A percentile compares a stretch with the other conserved stretches of the same genome.
Conservation (phyloP, 2,113 vertebrate species). For the Fregetta grallaria region DNA sequence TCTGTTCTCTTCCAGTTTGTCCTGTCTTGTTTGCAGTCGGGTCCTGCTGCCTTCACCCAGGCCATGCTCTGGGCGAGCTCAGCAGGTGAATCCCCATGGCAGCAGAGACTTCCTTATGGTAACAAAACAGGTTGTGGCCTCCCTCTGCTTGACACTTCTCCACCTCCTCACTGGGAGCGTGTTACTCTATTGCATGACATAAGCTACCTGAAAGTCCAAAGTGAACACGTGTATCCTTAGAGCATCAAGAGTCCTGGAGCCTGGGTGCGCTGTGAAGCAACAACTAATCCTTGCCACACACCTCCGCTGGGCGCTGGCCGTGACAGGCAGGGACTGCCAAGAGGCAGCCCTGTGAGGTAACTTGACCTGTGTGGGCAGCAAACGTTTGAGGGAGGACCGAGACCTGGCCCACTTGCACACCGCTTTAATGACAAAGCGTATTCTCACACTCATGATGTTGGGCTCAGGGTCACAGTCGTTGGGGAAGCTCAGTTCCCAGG, state of each 20-base stretch:
- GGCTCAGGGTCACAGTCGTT: fast-evolving
- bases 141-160: not conserved
- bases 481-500: not conserved
- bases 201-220: not conserved
- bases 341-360: not conserved
- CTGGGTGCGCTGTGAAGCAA: not conserved
- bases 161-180: not conserved
- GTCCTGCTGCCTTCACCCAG: not conserved
- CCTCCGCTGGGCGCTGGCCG: not conserved
- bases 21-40: too few species aligned
- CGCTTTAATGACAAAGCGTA: not conserved
- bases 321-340: not conserved
- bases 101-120: not conserved
- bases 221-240: not conserved
- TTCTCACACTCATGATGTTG: fast-evolving
- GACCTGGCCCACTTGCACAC: not conserved
- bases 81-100: not conserved
- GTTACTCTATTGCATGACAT: not conserved
- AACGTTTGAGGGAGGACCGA: not conserved
- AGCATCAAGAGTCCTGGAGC: not conserved
- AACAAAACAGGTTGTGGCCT: not conserved
- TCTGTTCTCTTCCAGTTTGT: not conserved
- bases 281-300: not conserved
- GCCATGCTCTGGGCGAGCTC: not conserved
- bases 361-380: not conserved